Base-by-base conservation (phyloP, 2,888 invertebrate species). In the Ditula angustiorana region DNA sequence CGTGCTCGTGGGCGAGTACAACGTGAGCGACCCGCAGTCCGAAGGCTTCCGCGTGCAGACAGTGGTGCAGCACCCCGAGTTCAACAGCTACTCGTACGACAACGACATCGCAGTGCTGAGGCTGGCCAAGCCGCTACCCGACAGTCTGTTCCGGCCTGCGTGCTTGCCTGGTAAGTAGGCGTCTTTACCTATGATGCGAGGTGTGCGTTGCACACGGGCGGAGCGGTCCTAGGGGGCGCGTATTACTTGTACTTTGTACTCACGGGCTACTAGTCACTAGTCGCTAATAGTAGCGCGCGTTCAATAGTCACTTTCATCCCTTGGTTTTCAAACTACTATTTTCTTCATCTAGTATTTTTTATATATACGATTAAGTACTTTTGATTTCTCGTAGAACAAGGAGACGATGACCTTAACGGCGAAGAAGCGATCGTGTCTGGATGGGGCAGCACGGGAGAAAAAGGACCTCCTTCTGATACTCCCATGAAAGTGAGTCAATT, bases 71-170 rank as follows among this genome's bases (percentile, higher is more conserved):
- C 96, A 96, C 72, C 94, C 95, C 1, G 92, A 95, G 74, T 97
- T 96, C 86, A 95, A 96, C 78, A 86, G 94, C 33, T 94, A 94
- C 76, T 95, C 94, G 23, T 96, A 95, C 77, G 95, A 96, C 85
- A 96, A 96, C 76, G 97, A 97, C 79, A 96, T 97, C 70, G 96
- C 96, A 0, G 90, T 97, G 21, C 85, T 97, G 67, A 94, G 95
- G 74, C 87, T 97, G 70, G 94, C 95, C 67, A 87, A 93, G 33
- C 94, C 95, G 0, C 93, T 96, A 11, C 93, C 94, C 4, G 94
- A 96, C 71, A 92, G 93, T 63, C 88, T 95, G 60, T 94, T 95
- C 66, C 93, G 95, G 72, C 95, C 96, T 0, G 95, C 95, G 11
- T 96, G 97, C 78, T 87, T 97, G 56, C 96, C 96, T 28, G 93